A percentile compares a stretch with the other conserved stretches of the same genome.
These are phyloP conservation scores for Alectoris magna DNA, from an alignment of 2,797 vertebrate genomes.

Conservation along the genomic window DNA sequence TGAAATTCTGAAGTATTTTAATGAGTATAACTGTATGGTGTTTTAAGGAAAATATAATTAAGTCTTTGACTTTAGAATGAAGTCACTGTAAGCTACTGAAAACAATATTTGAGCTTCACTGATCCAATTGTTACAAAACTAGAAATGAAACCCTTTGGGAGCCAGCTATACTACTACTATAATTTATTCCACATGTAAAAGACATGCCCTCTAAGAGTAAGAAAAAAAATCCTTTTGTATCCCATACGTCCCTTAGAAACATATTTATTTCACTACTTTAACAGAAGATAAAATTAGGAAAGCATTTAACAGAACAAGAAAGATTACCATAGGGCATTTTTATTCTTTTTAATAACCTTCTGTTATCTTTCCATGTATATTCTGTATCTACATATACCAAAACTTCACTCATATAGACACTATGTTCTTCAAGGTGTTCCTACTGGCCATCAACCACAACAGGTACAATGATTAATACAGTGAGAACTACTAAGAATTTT, in stretches of 20 bases:
- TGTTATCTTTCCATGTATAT: background rate
- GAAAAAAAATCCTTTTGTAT: accelerated
- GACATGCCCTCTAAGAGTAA: background rate
- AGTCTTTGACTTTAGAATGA: background rate
- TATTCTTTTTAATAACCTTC: background rate
- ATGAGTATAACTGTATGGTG: background rate
- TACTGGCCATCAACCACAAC: background rate
- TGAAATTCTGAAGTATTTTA: background rate
- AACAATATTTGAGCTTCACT: background rate
- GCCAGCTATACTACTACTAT: background rate
- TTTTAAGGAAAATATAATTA: background rate
- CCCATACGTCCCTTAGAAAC: background rate
- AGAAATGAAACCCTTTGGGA: background rate
- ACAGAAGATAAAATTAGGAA: background rate
- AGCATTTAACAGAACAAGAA: background rate
- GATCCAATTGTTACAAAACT: background rate
- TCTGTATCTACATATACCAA: background rate
- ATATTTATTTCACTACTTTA: background rate
- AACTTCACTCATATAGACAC: background rate
- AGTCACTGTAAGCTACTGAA: background rate
- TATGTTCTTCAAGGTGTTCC: background rate
- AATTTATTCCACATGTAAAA: background rate
- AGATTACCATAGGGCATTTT: background rate
- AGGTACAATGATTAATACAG: background rate
- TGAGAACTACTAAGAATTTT: background rate